phyloP scores from a whole-genome alignment of 2,113 vertebrate species.

The Clupea harengus region DNA sequence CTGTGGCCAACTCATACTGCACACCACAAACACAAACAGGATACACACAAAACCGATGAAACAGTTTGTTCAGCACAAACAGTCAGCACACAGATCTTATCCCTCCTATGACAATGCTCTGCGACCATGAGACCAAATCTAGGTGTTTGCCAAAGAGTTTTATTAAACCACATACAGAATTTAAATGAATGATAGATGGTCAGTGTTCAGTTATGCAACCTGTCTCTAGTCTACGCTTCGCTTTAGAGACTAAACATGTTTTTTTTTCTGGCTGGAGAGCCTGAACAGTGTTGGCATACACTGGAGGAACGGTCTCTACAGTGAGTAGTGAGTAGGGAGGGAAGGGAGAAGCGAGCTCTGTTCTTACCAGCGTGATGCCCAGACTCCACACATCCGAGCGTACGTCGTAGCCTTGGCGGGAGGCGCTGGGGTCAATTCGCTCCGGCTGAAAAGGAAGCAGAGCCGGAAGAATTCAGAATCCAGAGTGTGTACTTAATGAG shows the following conservation, averaged over 20 bases:
- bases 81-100: not conserved
- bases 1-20: conserved; percentile 94
- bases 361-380: conserved; percentile 93
- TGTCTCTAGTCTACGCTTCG: no score
- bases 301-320: no score
- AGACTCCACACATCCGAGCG: conserved; percentile 97
- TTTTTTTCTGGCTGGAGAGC: no score
- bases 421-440: conserved; percentile 95
- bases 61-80: not conserved
- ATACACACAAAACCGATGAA: not conserved
- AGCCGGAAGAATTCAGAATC: not conserved
- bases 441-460: conserved; percentile 78
- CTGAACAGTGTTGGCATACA: no score
- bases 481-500: not conserved
- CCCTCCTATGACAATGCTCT: not conserved
- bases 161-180: no score
- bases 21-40: not conserved
- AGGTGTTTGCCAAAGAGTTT: not conserved
- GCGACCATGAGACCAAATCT: not conserved
- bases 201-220: no score
- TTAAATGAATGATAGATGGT: no score
- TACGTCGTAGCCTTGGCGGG: conserved; percentile 93
- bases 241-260: no score
- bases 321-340: no score
- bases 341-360: not conserved